A percentile compares a stretch with the other conserved stretches of the same genome.
Conservation (phyloP, 2,113 vertebrate genomes). For the Psittacara wagleri region DNA sequence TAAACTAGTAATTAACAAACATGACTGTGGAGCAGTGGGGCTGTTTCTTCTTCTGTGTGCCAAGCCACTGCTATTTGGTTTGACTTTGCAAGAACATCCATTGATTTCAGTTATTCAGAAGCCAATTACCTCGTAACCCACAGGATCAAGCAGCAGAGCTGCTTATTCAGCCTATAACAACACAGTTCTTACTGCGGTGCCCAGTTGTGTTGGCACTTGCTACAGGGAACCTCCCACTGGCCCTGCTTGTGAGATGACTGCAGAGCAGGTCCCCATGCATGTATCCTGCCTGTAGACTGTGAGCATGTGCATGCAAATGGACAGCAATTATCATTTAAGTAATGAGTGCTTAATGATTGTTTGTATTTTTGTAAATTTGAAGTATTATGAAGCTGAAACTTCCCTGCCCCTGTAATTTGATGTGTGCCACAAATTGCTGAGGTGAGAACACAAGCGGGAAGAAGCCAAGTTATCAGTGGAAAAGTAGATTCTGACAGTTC, state of each 20-base stretch:
- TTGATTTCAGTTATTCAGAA: conserved; percentile 41
- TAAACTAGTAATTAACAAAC: conserved; percentile 20
- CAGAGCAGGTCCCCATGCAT: background rate
- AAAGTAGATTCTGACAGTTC: background rate
- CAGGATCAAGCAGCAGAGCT: conserved; percentile 7
- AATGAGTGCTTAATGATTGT: background rate
- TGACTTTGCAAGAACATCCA: conserved; percentile 21
- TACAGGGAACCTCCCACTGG: background rate
- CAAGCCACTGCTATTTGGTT: conserved; percentile 7
- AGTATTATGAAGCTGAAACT: background rate
- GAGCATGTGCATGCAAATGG: background rate
- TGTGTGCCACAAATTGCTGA: background rate
- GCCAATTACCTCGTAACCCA: conserved; percentile 36
- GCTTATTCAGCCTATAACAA: background rate
- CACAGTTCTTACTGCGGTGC: background rate
- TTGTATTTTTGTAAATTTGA: background rate
- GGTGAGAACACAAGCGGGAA: background rate
- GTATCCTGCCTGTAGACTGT: background rate
- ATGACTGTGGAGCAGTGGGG: background rate
- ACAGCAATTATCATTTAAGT: background rate
- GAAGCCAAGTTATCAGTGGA: background rate
- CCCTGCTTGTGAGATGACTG: background rate
- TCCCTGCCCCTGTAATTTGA: background rate
- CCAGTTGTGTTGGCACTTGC: background rate
- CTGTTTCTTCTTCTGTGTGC: conserved; percentile 1